Base-by-base conservation (phyloP, 1,140 invertebrate genomes). In the Aricia agestis region DNA sequence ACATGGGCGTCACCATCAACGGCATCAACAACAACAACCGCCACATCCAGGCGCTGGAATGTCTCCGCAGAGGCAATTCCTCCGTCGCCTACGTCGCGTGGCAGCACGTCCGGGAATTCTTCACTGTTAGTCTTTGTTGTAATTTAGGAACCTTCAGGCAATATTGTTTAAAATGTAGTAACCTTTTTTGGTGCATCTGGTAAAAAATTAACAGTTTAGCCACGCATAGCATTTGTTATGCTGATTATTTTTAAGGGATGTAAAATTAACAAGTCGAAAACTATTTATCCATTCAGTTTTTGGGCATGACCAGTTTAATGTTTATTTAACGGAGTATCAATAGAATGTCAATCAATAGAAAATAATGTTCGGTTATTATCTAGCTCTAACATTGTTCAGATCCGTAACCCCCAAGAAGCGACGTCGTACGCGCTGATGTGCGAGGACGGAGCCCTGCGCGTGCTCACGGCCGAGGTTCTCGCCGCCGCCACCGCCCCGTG, bases 31-130 rank as follows among this genome's bases (percentile, higher is more conserved):
- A 83, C 15, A 78, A 87, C 63, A 92, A 93, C 80, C 85, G 92
- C 0, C 94, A 95, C 81, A 89, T 93, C 67, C 95, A 95, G 18
- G 94, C 95, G 0, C 87, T 96, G 67, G 89, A 94, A 41, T 96
- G 96, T 85, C 76, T 96, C 59, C 86, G 92, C 4, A 81, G 77
- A 58, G 74, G 31, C 18, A 86, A 84, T 25, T 94, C 93, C 5
- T 92, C 93, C 36, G 93, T 96, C 0, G 95, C 95, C 0, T 96
- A 95, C 77, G 93, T 94, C 0, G 93, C 94, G 1, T 90, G 93
- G 78, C 80, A 84, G 15, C 92, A 93, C 31, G 92, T 93, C 3
- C 74, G 82, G 10, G 82, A 93, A 66, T 94, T 87, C 78, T 93
- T 94, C 66, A 84, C 70, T 63, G 93, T 93, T 75, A 89, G 89